Evolutionary conservation across 2,113 vertebrate genomes (phyloP).

Genomic region (Misgurnus anguillicaudatus): DNA sequence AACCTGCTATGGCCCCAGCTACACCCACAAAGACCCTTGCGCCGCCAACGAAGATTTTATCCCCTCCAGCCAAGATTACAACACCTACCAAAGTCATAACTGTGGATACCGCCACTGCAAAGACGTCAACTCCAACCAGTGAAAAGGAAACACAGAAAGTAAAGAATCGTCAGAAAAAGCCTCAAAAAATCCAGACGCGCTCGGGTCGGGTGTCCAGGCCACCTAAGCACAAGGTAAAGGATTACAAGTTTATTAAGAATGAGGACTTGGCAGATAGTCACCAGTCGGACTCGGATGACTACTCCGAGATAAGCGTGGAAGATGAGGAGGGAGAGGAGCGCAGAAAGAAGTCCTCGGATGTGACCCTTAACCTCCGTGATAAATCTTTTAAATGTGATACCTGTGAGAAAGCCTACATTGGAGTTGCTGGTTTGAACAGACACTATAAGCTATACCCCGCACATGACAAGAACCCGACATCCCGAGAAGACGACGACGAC

Average conservation of each 20-base stretch:
- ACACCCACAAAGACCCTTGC: conserved; percentile 25
- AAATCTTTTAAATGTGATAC: conserved; percentile 83
- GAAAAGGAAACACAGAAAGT: conserved; percentile 62
- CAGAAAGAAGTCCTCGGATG: conserved; percentile 48
- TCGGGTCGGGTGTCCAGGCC: conserved; percentile 92
- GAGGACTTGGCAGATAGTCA: conserved; percentile 89
- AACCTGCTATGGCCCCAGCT: conserved; percentile 17
- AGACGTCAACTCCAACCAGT: background rate
- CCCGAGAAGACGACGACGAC: conserved; percentile 25
- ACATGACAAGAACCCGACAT: conserved; percentile 74
- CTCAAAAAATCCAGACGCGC: conserved; percentile 86
- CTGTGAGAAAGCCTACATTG: conserved; percentile 94
- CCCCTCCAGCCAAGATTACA: conserved; percentile 14
- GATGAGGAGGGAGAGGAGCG: conserved; percentile 80
- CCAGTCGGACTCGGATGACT: conserved; percentile 95
- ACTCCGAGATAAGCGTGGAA: conserved; percentile 89
- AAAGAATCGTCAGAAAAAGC: conserved; percentile 79
- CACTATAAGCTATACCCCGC: conserved; percentile 89
- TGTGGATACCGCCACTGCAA: background rate
- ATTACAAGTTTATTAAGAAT: conserved; percentile 96
- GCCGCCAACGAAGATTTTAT: background rate
- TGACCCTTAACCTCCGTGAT: conserved; percentile 78
- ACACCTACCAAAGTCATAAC: conserved; percentile 42
- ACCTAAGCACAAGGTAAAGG: conserved; percentile 93
- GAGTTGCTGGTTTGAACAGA: conserved; percentile 88